A percentile compares a stretch with the other conserved stretches of the same genome.
These are phyloP conservation scores for Melinaea menophilus DNA, from an alignment of 2,888 invertebrate species.

Conservation along the genomic window DNA sequence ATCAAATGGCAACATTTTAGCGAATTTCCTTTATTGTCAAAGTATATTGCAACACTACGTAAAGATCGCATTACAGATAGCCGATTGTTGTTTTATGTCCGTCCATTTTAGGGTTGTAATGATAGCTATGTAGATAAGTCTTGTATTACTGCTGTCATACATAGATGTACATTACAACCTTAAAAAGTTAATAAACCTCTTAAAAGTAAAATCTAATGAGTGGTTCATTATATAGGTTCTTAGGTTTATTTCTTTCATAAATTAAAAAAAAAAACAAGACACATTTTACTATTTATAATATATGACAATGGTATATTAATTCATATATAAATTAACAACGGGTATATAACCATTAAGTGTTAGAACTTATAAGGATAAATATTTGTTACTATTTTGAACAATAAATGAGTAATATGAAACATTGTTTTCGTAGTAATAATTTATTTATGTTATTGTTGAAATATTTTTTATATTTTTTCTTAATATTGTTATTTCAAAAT, in stretches of 20 bases:
- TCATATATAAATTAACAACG: neutral
- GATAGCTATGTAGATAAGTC: neutral
- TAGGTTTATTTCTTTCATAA: too few relatives aligned
- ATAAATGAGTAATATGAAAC: neutral
- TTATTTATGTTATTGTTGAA: neutral
- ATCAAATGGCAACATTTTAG: conserved; percentile 26
- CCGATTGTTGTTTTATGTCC: conserved; percentile 7
- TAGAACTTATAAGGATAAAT: neutral
- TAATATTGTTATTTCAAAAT: too few relatives aligned
- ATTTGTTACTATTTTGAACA: neutral
- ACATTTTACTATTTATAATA: neutral
- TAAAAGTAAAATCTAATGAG: too few relatives aligned
- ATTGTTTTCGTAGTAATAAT: neutral
- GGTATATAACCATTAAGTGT: neutral
- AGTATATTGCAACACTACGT: neutral
- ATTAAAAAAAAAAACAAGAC: too few relatives aligned
- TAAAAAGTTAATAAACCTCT: too few relatives aligned
- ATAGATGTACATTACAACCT: too few relatives aligned
- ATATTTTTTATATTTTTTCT: too few relatives aligned
- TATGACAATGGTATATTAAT: neutral
- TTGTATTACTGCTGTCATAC: too few relatives aligned
- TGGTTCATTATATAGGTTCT: too few relatives aligned
- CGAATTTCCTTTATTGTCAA: conserved; percentile 15
- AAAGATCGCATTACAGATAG: conserved; percentile 15
- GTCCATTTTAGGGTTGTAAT: neutral